Conservation (phyloP, 2,113 vertebrate genomes). For the Chionomys nivalis region DNA sequence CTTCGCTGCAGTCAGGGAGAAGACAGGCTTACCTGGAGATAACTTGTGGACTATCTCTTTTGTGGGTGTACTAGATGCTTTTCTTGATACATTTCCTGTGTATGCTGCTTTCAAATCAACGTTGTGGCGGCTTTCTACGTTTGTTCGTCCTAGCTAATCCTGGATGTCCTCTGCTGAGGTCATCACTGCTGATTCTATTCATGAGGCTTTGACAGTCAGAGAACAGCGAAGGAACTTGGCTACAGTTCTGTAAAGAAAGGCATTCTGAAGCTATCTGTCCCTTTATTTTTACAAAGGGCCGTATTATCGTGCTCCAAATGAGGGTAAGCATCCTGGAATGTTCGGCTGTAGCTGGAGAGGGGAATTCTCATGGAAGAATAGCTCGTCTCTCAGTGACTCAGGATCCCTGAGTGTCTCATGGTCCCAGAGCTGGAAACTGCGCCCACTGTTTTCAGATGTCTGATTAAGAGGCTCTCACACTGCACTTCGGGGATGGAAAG, state of each 20-base stretch:
- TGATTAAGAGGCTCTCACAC: neutral
- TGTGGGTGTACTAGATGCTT: neutral
- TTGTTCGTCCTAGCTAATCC: neutral
- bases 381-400: neutral
- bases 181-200: neutral
- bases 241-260: neutral
- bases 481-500: neutral
- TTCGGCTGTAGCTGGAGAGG: neutral
- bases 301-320: neutral
- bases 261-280: neutral
- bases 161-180: neutral
- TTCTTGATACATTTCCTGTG: neutral
- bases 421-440: neutral
- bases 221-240: neutral
- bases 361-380: neutral
- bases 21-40: neutral
- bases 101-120: neutral
- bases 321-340: neutral
- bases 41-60: neutral
- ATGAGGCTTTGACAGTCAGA: neutral
- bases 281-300: neutral
- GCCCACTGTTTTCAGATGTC: neutral
- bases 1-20: neutral
- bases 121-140: neutral
- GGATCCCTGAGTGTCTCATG: neutral